Conservation (phyloP, 2,888 invertebrate species). For the Drosophila sordidula region DNA sequence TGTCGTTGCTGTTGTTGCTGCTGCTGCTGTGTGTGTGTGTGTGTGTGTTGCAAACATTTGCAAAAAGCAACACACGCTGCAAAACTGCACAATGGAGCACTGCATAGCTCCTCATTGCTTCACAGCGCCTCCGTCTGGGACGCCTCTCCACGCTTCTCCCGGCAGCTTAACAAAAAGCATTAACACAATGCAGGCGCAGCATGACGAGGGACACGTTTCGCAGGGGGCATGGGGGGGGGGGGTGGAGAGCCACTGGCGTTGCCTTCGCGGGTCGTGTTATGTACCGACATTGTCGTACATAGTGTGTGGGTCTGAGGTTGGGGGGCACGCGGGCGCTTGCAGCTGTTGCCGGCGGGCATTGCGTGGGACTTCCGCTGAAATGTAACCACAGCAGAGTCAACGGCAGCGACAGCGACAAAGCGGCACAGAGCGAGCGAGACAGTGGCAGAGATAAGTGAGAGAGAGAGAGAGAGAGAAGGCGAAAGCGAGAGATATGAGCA, state of each 20-base stretch:
- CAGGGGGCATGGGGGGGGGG: slow-evolving; percentile 5
- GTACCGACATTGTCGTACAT: slow-evolving; percentile 78
- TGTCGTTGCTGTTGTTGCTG: slow-evolving; percentile 39
- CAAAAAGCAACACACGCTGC: slow-evolving; percentile 78
- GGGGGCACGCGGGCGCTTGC: slow-evolving; percentile 38
- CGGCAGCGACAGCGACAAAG: slow-evolving; percentile 30
- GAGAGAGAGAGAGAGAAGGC: slow-evolving; percentile 22
- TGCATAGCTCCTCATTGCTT: slow-evolving; percentile 46
- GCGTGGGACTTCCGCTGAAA: slow-evolving; percentile 80
- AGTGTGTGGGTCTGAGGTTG: slow-evolving; percentile 19
- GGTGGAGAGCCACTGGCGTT: slow-evolving; percentile 18
- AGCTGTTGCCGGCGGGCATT: slow-evolving; percentile 78
- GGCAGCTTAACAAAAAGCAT: slow-evolving; percentile 80
- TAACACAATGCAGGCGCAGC: slow-evolving; percentile 81
- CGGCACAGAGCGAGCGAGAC: slow-evolving; percentile 51
- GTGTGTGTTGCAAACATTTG: slow-evolving; percentile 70
- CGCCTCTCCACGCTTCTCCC: slow-evolving; percentile 38
- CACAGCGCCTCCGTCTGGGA: slow-evolving; percentile 18
- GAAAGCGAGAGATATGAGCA: slow-evolving; percentile 16
- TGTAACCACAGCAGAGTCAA: slow-evolving; percentile 73
- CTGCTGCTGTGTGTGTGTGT: slow-evolving; percentile 28
- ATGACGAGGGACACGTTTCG: slow-evolving; percentile 57
- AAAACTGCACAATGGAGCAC: slow-evolving; percentile 72
- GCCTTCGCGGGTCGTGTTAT: slow-evolving; percentile 75
- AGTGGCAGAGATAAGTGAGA: slow-evolving; percentile 8